Percentiles rank a stretch among this genome's conserved stretches.
Evolutionary conservation across 1,140 invertebrate species (phyloP).

Genomic region (Tachypleus tridentatus): DNA sequence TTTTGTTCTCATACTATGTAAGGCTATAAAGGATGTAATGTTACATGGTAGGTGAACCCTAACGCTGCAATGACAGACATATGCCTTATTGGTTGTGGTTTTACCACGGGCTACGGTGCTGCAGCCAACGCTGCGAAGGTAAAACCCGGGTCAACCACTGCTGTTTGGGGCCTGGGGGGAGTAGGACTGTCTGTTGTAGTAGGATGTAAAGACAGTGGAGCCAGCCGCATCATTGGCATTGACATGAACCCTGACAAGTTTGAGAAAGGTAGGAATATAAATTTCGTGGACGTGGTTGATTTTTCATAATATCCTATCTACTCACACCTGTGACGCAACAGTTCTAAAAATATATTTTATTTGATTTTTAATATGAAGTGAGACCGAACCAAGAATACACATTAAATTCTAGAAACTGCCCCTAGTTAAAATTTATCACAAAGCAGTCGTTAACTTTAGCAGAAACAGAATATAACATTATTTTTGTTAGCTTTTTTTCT

Average conservation of each 20-base stretch:
- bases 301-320: no score
- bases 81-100: slow-evolving; percentile 87
- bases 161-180: slow-evolving; percentile 87
- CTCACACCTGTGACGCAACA: no score
- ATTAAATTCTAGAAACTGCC: no score
- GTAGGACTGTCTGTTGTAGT: slow-evolving; percentile 85
- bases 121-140: slow-evolving; percentile 82
- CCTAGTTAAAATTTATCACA: no score
- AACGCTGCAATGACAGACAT: slow-evolving; percentile 75
- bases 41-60: slow-evolving; percentile 35
- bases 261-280: slow-evolving; percentile 48
- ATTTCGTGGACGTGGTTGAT: no score
- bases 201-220: slow-evolving; percentile 80
- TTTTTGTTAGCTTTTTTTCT: no score
- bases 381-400: no score
- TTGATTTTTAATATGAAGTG: no score
- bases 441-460: no score
- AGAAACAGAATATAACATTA: no score
- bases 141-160: slow-evolving; percentile 64
- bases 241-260: slow-evolving; percentile 85
- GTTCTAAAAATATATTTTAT: no score
- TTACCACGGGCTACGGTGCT: slow-evolving; percentile 84
- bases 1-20: not conserved
- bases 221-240: slow-evolving; percentile 85
- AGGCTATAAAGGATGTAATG: not conserved